Conservation (phyloP, 1,140 invertebrate genomes). For the Cyclargus thomasi region DNA sequence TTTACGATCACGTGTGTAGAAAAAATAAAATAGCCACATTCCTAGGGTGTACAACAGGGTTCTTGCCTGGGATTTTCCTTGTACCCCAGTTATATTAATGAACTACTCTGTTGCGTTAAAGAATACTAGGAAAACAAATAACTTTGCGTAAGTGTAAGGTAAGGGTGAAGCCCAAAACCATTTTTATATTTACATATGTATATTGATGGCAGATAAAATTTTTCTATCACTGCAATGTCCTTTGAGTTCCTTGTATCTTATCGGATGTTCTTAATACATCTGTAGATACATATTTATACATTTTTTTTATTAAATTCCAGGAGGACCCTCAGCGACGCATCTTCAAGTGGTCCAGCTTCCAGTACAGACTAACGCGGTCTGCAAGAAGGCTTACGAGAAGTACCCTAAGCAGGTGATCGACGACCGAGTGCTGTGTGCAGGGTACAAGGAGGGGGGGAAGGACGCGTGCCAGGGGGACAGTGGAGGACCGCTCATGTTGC, state of each 20-base stretch:
- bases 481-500: constrained; percentile 87
- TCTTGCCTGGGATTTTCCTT: background rate
- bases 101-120: background rate
- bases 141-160: background rate
- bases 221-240: too few species aligned
- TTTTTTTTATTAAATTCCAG: constrained; percentile 54
- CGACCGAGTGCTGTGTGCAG: constrained; percentile 84
- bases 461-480: constrained; percentile 93
- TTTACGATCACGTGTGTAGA: background rate
- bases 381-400: constrained; percentile 76
- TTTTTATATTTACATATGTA: too few species aligned
- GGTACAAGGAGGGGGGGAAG: constrained; percentile 81
- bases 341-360: constrained; percentile 85
- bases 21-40: constrained; percentile 12
- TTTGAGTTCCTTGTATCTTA: too few species aligned
- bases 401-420: constrained; percentile 79
- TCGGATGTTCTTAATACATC: background rate
- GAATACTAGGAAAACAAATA: background rate
- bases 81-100: background rate
- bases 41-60: background rate
- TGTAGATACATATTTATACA: too few species aligned
- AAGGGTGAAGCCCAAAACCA: background rate
- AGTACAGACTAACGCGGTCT: constrained; percentile 78
- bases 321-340: constrained; percentile 77
- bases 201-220: too few species aligned